Base-by-base conservation (phyloP, 1,140 invertebrate genomes). In the Pseudomyrmex concolor region DNA sequence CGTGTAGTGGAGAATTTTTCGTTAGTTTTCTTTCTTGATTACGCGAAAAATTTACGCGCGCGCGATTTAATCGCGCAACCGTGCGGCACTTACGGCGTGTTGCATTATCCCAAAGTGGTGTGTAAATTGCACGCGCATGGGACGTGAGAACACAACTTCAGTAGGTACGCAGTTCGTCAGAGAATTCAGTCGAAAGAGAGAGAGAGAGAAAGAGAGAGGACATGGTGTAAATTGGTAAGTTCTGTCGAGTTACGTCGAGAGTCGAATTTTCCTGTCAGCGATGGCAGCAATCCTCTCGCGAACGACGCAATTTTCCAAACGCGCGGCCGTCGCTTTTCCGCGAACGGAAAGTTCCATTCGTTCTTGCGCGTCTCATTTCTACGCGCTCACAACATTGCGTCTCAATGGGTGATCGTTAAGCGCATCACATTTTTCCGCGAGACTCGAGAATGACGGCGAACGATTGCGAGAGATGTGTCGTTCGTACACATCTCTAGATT, bases 401-500 rank as follows among this genome's bases (percentile, higher is more conserved):
- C 62, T 60, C 25, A 19, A 48, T 7, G 50, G 22, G 43, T 15
- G 2, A 15, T 34, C 34, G 8, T 22, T 60, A 63, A 22, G 25
- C 17, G 12, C 50, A 22, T 10, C n/a, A 17, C 12, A 17, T 67
- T 34, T 34, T 43, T 17, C 8, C 9, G 5, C 19, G 60, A 70
- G 17, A 12, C 22, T 15, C 13, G 13, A 13, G n/a, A 34, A 15
- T 59, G n/a, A 8, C 8, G 50, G 13, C n/a, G 17, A 68, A 50
- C 19, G 7, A 54, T 2, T 15, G 13, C 55, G 45, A n/a, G 51
- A 22, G n/a, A n/a, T n/a, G 19, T 3, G 73, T 71, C 2, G 89
- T 84, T 90, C 57, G 55, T 64, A 84, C 54, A 84, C 83, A 84
- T 89, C 84, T 34, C 60, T 89, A 90, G 62, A 80, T 51, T 81